These are phyloP conservation scores for Phainopepla nitens DNA, from an alignment of 2,113 vertebrate genomes.

Conservation along the genomic window DNA sequence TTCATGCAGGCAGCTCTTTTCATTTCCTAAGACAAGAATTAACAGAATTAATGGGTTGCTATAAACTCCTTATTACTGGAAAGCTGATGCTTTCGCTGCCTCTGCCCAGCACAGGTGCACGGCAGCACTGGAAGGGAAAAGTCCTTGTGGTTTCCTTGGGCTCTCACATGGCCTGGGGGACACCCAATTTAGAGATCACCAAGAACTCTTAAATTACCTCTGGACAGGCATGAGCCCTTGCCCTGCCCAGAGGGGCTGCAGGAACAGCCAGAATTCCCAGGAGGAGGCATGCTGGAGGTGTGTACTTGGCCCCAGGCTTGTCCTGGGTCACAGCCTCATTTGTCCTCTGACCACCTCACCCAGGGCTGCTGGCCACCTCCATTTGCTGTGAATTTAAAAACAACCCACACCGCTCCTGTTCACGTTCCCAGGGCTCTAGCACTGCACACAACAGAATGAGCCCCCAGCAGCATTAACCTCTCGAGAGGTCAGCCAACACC, in stretches of 20 bases:
- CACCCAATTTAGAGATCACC: neutral
- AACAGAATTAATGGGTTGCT: neutral
- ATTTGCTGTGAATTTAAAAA: neutral
- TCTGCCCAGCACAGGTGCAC: accelerated
- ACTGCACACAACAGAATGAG: neutral
- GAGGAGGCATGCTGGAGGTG: accelerated
- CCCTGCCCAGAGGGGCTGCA: neutral
- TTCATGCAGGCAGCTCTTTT: neutral
- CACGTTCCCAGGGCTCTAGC: neutral
- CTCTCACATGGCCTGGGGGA: neutral
- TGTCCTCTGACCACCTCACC: neutral
- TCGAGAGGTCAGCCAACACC: neutral
- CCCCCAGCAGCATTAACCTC: neutral
- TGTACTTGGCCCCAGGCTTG: neutral
- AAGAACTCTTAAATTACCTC: neutral
- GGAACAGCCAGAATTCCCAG: neutral
- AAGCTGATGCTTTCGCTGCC: neutral
- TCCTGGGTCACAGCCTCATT: neutral
- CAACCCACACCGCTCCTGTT: accelerated
- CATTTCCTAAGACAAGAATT: neutral
- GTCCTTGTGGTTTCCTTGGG: neutral
- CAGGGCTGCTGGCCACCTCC: neutral
- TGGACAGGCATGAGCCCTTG: neutral
- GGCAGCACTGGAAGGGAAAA: too few species aligned
- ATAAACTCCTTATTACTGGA: neutral